Evolutionary conservation across 2,888 invertebrate genomes (phyloP).

Genomic region (Melieria omissa): DNA sequence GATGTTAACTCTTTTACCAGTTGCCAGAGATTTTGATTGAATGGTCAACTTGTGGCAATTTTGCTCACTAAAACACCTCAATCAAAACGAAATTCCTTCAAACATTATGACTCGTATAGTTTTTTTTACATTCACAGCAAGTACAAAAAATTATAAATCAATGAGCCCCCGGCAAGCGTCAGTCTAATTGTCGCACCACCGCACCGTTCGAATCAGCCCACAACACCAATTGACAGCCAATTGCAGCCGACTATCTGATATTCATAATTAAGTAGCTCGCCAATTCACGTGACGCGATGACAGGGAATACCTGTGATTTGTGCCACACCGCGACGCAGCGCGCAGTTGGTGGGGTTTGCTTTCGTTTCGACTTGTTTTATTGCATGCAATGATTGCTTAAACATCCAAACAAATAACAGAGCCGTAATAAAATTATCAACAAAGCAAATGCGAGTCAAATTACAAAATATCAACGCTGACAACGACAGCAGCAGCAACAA

Average conservation of each 20-base stretch:
- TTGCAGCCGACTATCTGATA: conserved; percentile 13
- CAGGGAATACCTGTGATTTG: conserved; percentile 22
- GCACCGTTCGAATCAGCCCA: no score
- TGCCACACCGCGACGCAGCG: not conserved
- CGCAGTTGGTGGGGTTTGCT: not conserved
- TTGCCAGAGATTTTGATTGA: no score
- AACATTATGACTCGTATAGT: no score
- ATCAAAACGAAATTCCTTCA: no score
- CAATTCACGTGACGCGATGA: conserved; percentile 8
- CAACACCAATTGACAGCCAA: conserved; percentile 18
- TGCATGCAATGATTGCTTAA: conserved; percentile 32
- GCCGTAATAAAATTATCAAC: conserved; percentile 16
- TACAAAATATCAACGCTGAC: conserved; percentile 14
- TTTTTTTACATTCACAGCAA: no score
- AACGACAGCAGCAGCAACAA: conserved; percentile 2
- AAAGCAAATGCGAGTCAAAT: conserved; percentile 37
- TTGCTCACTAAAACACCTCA: no score
- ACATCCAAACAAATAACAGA: conserved; percentile 19
- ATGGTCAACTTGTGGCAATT: no score
- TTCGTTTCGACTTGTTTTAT: conserved; percentile 20
- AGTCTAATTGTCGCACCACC: no score
- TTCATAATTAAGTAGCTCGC: conserved; percentile 10
- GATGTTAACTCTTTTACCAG: no score
- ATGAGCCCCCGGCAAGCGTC: no score
- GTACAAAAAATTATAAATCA: no score